Conservation (phyloP, 64 coral and sea anemone species). For the Pocillopora verrucosa region DNA sequence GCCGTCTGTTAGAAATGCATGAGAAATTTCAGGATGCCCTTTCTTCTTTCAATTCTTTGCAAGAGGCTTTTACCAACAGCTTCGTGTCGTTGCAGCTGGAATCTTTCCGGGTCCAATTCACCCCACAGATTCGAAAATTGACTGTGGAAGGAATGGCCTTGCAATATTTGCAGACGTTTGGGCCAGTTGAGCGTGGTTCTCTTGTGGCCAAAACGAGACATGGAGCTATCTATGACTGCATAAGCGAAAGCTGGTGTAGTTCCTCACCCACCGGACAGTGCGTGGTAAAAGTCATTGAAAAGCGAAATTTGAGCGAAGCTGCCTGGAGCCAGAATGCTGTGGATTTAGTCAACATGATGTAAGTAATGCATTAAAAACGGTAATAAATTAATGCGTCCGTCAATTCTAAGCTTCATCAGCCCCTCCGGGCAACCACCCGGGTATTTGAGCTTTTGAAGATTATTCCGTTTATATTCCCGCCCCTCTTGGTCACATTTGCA, state of each 20-base stretch:
- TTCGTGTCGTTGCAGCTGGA: background rate
- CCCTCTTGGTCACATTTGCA: too few relatives aligned
- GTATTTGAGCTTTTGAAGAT: too few relatives aligned
- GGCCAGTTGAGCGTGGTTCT: slow-evolving; percentile 22
- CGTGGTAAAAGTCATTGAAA: slow-evolving; percentile 39
- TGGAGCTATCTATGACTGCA: slow-evolving; percentile 24
- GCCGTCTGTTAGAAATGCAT: slow-evolving; percentile 3
- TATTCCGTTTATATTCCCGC: too few relatives aligned
- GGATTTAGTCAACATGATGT: slow-evolving; percentile 50
- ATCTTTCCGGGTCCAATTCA: slow-evolving; percentile 7
- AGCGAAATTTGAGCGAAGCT: background rate
- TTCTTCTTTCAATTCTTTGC: background rate
- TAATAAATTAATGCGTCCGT: too few relatives aligned
- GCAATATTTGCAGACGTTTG: slow-evolving; percentile 10
- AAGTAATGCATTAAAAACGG: background rate
- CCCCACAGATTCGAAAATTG: slow-evolving; percentile 34
- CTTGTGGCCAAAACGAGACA: background rate
- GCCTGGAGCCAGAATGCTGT: slow-evolving; percentile 55
- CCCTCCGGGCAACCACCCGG: too few relatives aligned
- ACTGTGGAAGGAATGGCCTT: slow-evolving; percentile 38
- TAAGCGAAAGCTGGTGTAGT: slow-evolving; percentile 32
- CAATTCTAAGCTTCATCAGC: too few relatives aligned
- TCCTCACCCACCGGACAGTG: slow-evolving; percentile 2
- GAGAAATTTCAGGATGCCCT: background rate
- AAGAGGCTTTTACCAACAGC: background rate